phyloP scores from a whole-genome alignment of 2,797 vertebrate species.

The Buphagus erythrorhynchus region DNA sequence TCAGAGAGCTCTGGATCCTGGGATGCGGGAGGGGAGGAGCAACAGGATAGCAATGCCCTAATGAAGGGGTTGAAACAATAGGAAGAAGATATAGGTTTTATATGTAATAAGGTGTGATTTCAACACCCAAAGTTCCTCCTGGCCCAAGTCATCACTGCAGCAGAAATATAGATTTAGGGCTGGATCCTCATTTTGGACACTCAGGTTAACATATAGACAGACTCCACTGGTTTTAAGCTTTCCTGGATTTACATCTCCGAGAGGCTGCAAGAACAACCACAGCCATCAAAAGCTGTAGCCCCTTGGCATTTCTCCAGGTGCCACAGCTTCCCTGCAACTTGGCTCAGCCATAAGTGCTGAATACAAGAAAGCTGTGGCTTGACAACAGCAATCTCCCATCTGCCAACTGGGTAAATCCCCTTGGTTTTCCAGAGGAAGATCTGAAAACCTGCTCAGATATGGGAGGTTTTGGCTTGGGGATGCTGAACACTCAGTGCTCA shows the following conservation, averaged over 20 bases:
- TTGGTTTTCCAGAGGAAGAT: background rate
- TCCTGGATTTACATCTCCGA: background rate
- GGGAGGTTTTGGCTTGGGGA: background rate
- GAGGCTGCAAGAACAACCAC: background rate
- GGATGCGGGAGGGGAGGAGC: accelerated
- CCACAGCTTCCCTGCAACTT: background rate
- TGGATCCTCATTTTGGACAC: background rate
- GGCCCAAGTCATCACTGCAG: background rate
- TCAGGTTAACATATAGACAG: background rate
- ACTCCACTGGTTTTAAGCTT: background rate
- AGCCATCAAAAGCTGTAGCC: accelerated
- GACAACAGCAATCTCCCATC: background rate
- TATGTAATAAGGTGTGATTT: background rate
- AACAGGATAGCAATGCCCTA: accelerated
- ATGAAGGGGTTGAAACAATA: background rate
- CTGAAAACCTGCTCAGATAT: background rate
- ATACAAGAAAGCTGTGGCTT: background rate
- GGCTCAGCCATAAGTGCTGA: background rate
- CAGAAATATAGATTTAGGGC: background rate
- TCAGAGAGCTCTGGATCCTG: background rate
- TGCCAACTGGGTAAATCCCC: background rate
- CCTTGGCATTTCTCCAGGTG: background rate
- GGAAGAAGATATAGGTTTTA: background rate
- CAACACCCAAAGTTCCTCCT: background rate
- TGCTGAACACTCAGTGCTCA: background rate